Conservation (phyloP, 2,797 vertebrate species). For the Lycodopsis pacificus region DNA sequence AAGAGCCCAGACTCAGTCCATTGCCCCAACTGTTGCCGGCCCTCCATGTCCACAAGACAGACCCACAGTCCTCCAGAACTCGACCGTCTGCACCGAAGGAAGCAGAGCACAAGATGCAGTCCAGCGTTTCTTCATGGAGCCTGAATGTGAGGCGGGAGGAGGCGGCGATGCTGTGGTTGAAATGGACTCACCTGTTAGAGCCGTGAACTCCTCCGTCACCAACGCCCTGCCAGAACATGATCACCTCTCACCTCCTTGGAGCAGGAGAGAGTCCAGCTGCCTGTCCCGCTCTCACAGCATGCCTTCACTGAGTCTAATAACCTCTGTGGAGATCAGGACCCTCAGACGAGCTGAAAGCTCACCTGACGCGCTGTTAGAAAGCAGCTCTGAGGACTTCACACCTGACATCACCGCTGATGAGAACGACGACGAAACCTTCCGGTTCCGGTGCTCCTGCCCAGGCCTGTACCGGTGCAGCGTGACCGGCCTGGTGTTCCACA, state of each 20-base stretch:
- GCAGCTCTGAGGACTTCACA: slow-evolving; percentile 33
- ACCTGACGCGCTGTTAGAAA: background rate
- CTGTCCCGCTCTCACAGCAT: slow-evolving; percentile 6
- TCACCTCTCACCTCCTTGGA: background rate
- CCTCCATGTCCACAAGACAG: background rate
- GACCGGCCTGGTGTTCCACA: slow-evolving; percentile 59
- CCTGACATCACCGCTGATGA: slow-evolving; percentile 22
- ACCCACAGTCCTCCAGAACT: background rate
- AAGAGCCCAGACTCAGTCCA: background rate
- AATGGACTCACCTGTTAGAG: background rate
- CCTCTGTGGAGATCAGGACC: background rate
- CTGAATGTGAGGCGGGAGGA: background rate
- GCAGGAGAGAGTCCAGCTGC: background rate
- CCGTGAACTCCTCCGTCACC: background rate
- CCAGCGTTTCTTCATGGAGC: background rate
- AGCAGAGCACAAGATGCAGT: background rate
- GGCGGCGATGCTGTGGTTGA: background rate
- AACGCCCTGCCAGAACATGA: background rate
- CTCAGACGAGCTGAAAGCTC: background rate
- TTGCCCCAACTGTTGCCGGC: background rate
- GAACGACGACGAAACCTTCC: slow-evolving; percentile 27
- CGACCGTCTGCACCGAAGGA: background rate
- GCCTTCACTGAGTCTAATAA: background rate
- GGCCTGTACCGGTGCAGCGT: slow-evolving; percentile 54
- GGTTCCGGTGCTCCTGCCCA: slow-evolving; percentile 24